Evolutionary conservation across 2,113 vertebrate genomes (phyloP).

Genomic region (Polyodon spathula): DNA sequence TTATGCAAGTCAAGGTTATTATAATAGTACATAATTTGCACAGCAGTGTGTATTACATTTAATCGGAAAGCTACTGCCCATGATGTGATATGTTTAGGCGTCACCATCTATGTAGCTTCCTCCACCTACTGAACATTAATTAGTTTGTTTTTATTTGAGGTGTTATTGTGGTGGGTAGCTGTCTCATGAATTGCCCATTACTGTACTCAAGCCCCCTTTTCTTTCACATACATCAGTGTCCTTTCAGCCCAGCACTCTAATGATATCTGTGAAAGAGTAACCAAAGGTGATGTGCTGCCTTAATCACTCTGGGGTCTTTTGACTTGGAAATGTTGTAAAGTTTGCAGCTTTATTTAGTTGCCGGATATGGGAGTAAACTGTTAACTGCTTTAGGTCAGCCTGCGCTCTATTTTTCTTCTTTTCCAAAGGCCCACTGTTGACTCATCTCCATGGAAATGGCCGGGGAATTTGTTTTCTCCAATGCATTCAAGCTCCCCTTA

Average conservation of each 20-base stretch:
- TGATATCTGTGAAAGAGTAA: constrained; percentile 1
- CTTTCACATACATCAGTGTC: background rate
- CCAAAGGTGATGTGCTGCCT: background rate
- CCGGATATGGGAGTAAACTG: constrained; percentile 27
- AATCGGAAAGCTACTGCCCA: too few species aligned
- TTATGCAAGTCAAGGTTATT: too few species aligned
- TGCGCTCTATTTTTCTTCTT: constrained; percentile 17
- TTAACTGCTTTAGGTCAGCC: constrained; percentile 17
- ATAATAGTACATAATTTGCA: too few species aligned
- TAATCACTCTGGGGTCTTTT: constrained; percentile 9
- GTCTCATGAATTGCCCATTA: background rate
- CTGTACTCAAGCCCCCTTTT: background rate
- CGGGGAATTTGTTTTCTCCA: constrained; percentile 11
- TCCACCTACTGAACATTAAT: background rate
- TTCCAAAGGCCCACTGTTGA: constrained; percentile 12
- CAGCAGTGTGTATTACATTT: too few species aligned
- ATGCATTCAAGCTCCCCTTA: background rate
- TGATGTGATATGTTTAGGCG: too few species aligned
- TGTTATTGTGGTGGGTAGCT: background rate
- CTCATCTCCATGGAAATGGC: fast-evolving
- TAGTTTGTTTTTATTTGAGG: background rate
- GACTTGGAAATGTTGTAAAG: constrained; percentile 18
- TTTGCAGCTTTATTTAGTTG: constrained; percentile 14
- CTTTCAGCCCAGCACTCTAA: background rate
- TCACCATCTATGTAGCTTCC: too few species aligned